These are phyloP conservation scores for Melanostigma gelatinosum DNA, from an alignment of 2,113 vertebrate genomes.

Conservation along the genomic window DNA sequence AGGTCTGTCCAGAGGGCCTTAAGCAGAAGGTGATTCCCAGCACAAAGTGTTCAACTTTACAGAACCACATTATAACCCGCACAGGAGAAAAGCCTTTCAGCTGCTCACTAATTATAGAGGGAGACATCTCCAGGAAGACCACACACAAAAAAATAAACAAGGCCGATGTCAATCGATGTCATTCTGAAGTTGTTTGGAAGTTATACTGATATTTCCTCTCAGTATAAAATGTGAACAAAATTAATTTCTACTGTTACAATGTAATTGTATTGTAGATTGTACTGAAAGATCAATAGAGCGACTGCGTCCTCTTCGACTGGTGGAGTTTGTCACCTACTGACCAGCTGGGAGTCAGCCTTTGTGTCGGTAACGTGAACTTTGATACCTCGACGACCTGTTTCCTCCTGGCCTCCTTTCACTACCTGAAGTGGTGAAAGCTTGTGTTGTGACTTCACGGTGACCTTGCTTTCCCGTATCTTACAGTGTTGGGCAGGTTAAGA, in stretches of 20 bases:
- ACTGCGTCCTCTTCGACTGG: too few species aligned
- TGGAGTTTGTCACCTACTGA: too few species aligned
- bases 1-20: constrained; percentile 32
- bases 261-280: background rate
- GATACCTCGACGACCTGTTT: background rate
- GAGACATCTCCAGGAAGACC: background rate
- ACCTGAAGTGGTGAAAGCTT: background rate
- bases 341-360: background rate
- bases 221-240: too few species aligned
- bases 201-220: background rate
- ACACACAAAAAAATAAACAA: background rate
- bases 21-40: constrained; percentile 74
- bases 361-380: background rate
- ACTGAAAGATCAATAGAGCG: too few species aligned
- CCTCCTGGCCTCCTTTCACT: background rate
- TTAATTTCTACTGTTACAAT: background rate
- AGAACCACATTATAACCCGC: too few species aligned
- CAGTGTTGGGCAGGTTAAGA: background rate
- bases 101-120: too few species aligned
- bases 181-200: background rate
- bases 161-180: background rate
- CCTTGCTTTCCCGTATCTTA: background rate
- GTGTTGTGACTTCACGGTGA: background rate
- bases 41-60: constrained; percentile 16
- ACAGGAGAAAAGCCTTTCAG: too few species aligned